Percentiles rank a stretch among this genome's conserved stretches.
Evolutionary conservation across 2,888 invertebrate species (phyloP).

Genomic region (Drymonia ruficornis): DNA sequence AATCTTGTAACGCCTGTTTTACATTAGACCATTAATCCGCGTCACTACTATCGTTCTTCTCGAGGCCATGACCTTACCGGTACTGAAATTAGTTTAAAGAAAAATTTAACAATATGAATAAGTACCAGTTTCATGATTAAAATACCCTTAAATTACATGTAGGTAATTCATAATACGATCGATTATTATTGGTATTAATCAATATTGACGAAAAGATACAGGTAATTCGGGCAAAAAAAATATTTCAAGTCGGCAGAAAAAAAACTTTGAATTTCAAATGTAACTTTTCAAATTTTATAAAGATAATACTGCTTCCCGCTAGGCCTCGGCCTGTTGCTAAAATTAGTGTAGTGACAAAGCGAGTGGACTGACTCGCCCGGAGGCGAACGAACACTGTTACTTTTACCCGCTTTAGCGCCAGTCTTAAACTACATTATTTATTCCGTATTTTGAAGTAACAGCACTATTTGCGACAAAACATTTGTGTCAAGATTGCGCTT

Average conservation of each 20-base stretch:
- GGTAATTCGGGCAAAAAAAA: too few species aligned
- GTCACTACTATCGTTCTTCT: neutral
- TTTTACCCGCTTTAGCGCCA: constrained; percentile 25
- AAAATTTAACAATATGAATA: neutral
- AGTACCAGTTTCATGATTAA: too few species aligned
- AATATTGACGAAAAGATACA: too few species aligned
- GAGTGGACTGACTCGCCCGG: constrained; percentile 17
- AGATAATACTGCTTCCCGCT: neutral
- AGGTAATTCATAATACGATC: too few species aligned
- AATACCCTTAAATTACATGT: too few species aligned
- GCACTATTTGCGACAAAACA: constrained; percentile 31
- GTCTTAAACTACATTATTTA: constrained; percentile 38
- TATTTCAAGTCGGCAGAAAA: too few species aligned
- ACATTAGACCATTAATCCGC: constrained; percentile 3
- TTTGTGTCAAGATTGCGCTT: constrained; percentile 30
- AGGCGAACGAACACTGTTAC: constrained; percentile 22
- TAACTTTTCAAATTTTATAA: too few species aligned
- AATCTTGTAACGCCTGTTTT: neutral
- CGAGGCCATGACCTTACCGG: neutral
- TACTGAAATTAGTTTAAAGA: neutral
- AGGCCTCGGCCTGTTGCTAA: neutral
- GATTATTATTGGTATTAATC: too few species aligned
- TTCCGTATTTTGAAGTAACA: constrained; percentile 31
- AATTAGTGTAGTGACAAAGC: constrained; percentile 13
- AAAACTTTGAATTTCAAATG: too few species aligned